Conservation (phyloP, 2,888 invertebrate species). For the Sinotaia quadrata region DNA sequence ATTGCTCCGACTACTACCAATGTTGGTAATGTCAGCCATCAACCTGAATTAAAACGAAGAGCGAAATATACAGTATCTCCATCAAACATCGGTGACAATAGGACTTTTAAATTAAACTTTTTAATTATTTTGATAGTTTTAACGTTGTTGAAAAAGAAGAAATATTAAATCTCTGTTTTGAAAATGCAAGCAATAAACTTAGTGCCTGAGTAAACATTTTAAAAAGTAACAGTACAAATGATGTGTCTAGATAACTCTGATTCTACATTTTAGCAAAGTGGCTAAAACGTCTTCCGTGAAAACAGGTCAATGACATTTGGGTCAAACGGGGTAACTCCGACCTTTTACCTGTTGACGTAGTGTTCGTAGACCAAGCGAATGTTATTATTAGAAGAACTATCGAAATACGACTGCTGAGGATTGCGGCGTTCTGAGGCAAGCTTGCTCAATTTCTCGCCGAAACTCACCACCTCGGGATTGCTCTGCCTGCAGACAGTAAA, state of each 20-base stretch:
- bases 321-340: no score
- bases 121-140: not conserved
- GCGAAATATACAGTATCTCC: not conserved
- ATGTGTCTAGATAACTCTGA: no score
- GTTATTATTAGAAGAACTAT: slow-evolving; percentile 2
- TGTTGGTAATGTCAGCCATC: slow-evolving; percentile 55
- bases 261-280: no score
- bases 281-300: no score
- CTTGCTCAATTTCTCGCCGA: slow-evolving; percentile 51
- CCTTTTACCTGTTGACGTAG: slow-evolving; percentile 56
- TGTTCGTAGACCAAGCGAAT: slow-evolving; percentile 62
- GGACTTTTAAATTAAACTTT: not conserved
- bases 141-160: not conserved
- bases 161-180: no score
- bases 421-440: slow-evolving; percentile 18
- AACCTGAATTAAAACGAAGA: slow-evolving; percentile 44
- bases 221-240: no score
- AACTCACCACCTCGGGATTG: slow-evolving; percentile 67
- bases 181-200: no score
- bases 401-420: slow-evolving; percentile 3
- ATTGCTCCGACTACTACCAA: slow-evolving; percentile 49
- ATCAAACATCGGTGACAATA: no score
- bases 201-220: no score
- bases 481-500: slow-evolving; percentile 60
- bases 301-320: no score